These are phyloP conservation scores for Galerucella pusilla DNA, from an alignment of 2,888 invertebrate genomes.

Conservation along the genomic window DNA sequence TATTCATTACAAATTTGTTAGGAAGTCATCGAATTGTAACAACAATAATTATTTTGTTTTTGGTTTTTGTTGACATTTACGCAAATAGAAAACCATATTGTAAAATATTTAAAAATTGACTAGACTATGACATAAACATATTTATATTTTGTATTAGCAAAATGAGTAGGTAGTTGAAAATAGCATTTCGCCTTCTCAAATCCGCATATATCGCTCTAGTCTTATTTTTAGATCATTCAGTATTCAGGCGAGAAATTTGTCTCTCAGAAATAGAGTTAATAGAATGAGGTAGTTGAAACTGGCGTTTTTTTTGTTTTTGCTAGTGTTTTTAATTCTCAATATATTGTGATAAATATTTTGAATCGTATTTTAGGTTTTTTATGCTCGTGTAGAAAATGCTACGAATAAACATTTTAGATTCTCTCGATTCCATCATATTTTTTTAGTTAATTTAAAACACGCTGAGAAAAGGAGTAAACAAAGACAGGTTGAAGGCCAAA, in stretches of 20 bases:
- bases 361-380: too few relatives aligned
- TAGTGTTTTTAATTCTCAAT: background rate
- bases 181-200: constrained; percentile 46
- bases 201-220: constrained; percentile 42
- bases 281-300: constrained; percentile 26
- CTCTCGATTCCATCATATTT: too few relatives aligned
- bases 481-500: too few relatives aligned
- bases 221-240: constrained; percentile 50
- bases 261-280: constrained; percentile 30
- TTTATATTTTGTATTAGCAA: constrained; percentile 42
- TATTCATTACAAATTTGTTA: too few relatives aligned
- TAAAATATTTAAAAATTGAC: constrained; percentile 19
- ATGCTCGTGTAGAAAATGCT: too few relatives aligned
- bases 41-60: too few relatives aligned
- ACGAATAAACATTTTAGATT: too few relatives aligned
- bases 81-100: background rate
- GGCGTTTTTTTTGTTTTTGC: constrained; percentile 19
- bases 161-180: constrained; percentile 45
- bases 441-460: too few relatives aligned
- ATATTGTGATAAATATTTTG: background rate
- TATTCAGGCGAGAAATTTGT: constrained; percentile 37
- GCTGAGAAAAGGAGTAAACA: too few relatives aligned
- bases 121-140: constrained; percentile 35
- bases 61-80: too few relatives aligned
- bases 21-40: too few relatives aligned